Evolutionary conservation across 37 sponge, comb jelly and placozoan genomes (phyloP), one percentile per base, ranked within the genome.

Genomic region (Crambe crambe): DNA sequence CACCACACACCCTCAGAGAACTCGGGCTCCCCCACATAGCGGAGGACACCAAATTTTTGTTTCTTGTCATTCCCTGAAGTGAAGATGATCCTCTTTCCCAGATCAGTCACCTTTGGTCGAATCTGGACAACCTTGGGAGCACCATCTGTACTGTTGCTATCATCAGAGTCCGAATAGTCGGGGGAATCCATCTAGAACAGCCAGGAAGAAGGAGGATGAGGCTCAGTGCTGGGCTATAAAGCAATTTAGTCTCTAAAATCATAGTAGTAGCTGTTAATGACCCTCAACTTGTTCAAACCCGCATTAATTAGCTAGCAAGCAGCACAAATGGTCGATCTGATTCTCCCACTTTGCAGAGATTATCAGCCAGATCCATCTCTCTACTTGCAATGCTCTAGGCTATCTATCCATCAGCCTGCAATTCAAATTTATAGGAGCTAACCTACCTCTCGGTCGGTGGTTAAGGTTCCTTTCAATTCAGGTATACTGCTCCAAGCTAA

Each of bases 1-100:
- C 89, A 82, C 89, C 89, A 89, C 37, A 58, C 18, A 0, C 89
- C 89, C 21, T 61, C 59, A 0, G 89, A 76, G 57, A 89, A 89
- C 74, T 89, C 89, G 44, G 83, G 79, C 42, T 25, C 44, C 30
- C 89, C 89, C 32, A 65, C 58, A 39, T 79, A 89, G 1, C 89
- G 61, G 39, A 89, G 73, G 2, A 62, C 58, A 15, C 89, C 89
- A 26, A 73, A 64, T 54, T 78, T 82, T 37, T 78, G 37, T 31
- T 77, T 77, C 56, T 83, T 89, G 69, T 89, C 83, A 22, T 66
- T 51, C 0, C 34, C 47, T 26, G 89, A 77, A 27, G 77, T 65
- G 74, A 78, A 89, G 23, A 73, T 2, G 9, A 89, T 79, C 23
- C 89, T 63, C 89, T 83, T 89, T 37, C 89, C 89, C 1, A 83